These are phyloP conservation scores for Andricus grossulariae DNA, from an alignment of 1,140 invertebrate genomes.

Conservation along the genomic window DNA sequence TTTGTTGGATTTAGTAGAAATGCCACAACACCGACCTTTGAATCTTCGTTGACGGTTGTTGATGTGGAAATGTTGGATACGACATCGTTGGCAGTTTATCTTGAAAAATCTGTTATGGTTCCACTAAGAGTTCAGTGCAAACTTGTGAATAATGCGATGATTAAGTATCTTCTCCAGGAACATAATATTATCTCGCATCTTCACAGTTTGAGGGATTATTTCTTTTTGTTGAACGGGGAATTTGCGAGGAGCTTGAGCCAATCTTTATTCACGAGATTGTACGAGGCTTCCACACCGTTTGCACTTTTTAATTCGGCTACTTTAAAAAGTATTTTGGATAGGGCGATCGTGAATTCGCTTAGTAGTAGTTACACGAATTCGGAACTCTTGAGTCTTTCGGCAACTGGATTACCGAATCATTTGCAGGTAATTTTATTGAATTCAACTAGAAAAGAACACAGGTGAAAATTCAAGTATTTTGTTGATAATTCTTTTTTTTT, in stretches of 20 bases:
- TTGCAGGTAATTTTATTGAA: slow-evolving; percentile 59
- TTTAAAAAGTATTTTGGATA: slow-evolving; percentile 81
- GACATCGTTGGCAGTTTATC: slow-evolving; percentile 78
- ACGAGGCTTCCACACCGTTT: slow-evolving; percentile 78
- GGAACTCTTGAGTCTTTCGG: slow-evolving; percentile 65
- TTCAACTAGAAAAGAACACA: too few relatives aligned
- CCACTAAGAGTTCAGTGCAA: slow-evolving; percentile 82
- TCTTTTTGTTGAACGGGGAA: slow-evolving; percentile 86
- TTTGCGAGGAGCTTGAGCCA: slow-evolving; percentile 83
- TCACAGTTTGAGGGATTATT: slow-evolving; percentile 83
- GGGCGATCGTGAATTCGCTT: slow-evolving; percentile 75
- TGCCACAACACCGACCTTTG: slow-evolving; percentile 40
- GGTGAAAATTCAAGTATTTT: too few relatives aligned
- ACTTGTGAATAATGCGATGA: slow-evolving; percentile 82
- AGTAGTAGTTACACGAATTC: slow-evolving; percentile 66
- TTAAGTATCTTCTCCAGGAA: slow-evolving; percentile 83
- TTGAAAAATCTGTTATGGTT: slow-evolving; percentile 82
- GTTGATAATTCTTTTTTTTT: too few relatives aligned
- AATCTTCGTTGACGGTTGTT: slow-evolving; percentile 59
- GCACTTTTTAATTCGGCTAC: slow-evolving; percentile 82
- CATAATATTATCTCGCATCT: slow-evolving; percentile 82
- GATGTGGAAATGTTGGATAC: slow-evolving; percentile 71
- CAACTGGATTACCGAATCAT: slow-evolving; percentile 57
- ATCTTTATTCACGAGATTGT: slow-evolving; percentile 81
- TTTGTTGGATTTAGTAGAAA: slow-evolving; percentile 45